Percentiles rank a stretch among this genome's conserved stretches.
Evolutionary conservation across 1,140 invertebrate genomes (phyloP).

Genomic region (Panagrolaimus sp.): DNA sequence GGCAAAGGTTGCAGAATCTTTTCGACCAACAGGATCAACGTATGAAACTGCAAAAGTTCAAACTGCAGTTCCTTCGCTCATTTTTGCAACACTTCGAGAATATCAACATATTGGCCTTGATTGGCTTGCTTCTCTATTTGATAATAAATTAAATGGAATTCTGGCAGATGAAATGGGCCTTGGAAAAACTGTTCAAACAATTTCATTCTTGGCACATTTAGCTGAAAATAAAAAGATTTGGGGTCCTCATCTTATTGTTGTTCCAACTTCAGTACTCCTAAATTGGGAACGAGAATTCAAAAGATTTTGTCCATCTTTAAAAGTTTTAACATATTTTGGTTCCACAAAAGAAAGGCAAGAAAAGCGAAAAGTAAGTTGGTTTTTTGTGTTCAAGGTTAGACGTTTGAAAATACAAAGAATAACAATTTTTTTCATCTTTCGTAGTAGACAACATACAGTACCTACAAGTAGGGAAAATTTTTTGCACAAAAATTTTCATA

Average conservation of each 20-base stretch:
- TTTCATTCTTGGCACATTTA: conserved; percentile 88
- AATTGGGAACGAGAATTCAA: conserved; percentile 99
- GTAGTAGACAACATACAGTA: too few relatives aligned
- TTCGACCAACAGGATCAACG: background rate
- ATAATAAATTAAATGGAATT: conserved; percentile 91
- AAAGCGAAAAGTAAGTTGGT: conserved; percentile 70
- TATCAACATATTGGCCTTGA: conserved; percentile 98
- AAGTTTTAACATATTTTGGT: conserved; percentile 97
- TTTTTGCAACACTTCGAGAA: conserved; percentile 85
- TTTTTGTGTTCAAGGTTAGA: too few relatives aligned
- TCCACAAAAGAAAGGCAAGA: conserved; percentile 88
- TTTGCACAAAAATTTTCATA: too few relatives aligned
- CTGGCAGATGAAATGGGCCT: conserved; percentile 74
- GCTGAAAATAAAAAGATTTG: conserved; percentile 91
- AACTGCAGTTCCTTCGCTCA: conserved; percentile 83
- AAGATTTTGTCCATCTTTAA: conserved; percentile 99
- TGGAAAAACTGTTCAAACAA: conserved; percentile 98
- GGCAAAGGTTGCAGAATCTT: background rate
- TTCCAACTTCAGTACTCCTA: conserved; percentile 97
- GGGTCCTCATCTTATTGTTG: conserved; percentile 98
- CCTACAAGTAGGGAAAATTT: too few relatives aligned
- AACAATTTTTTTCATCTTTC: too few relatives aligned
- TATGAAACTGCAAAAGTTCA: conserved; percentile 64
- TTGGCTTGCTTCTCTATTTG: conserved; percentile 97
- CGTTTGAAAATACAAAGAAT: too few relatives aligned